Percentiles rank a stretch among this genome's conserved stretches.
phyloP scores from a whole-genome alignment of 2,113 vertebrate genomes.

The Gracilinanus agilis region DNA sequence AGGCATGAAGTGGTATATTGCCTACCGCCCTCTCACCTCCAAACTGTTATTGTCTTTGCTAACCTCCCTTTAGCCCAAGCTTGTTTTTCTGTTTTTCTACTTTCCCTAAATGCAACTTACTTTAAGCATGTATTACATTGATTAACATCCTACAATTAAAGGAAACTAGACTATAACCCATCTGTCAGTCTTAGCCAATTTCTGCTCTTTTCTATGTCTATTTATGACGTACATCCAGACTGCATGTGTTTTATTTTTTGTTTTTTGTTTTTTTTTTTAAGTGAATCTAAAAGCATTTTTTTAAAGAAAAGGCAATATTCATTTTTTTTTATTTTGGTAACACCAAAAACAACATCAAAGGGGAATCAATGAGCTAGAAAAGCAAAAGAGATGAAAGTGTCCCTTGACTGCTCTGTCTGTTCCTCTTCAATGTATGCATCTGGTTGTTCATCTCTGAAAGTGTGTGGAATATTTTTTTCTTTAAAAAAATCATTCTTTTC shows the following conservation, averaged over 20 bases:
- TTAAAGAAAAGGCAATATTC: slow-evolving; percentile 86
- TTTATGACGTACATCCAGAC: slow-evolving; percentile 95
- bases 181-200: slow-evolving; percentile 90
- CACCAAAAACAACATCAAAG: slow-evolving; percentile 64
- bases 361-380: slow-evolving; percentile 57
- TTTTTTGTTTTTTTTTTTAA: slow-evolving; percentile 71
- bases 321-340: slow-evolving; percentile 72
- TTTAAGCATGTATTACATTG: slow-evolving; percentile 96
- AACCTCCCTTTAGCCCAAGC: slow-evolving; percentile 79
- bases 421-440: slow-evolving; percentile 93
- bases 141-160: slow-evolving; percentile 90
- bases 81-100: slow-evolving; percentile 94
- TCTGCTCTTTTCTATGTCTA: slow-evolving; percentile 89
- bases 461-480: slow-evolving; percentile 89
- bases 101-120: slow-evolving; percentile 99
- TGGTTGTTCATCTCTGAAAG: slow-evolving; percentile 93
- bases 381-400: slow-evolving; percentile 77
- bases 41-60: slow-evolving; percentile 68
- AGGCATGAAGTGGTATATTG: slow-evolving; percentile 72
- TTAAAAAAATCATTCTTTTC: slow-evolving; percentile 80
- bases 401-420: slow-evolving; percentile 88
- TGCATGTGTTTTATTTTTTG: slow-evolving; percentile 91
- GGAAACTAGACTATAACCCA: slow-evolving; percentile 86
- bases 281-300: slow-evolving; percentile 87
- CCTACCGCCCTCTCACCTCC: slow-evolving; percentile 6